A percentile compares a stretch with the other conserved stretches of the same genome.
Evolutionary conservation across 2,113 vertebrate species (phyloP).

Genomic region (Chiloscyllium plagiosum): DNA sequence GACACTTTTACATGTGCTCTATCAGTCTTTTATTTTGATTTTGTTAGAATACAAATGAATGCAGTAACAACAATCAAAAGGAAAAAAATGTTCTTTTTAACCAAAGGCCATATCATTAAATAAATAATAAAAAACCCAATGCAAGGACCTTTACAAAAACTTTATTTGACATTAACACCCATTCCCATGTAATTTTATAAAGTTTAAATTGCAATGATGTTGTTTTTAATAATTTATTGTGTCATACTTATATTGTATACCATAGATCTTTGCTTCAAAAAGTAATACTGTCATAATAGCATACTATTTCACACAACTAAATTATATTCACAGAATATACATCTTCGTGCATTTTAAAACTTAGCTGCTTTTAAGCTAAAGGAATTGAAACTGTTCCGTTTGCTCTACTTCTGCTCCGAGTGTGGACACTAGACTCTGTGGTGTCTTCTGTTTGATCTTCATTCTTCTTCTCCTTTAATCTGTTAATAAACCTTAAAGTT

Average conservation of each 20-base stretch:
- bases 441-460: slow-evolving; percentile 83
- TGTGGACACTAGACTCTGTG: slow-evolving; percentile 73
- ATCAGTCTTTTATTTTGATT: slow-evolving; percentile 25
- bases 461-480: slow-evolving; percentile 83
- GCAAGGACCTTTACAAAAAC: slow-evolving; percentile 35
- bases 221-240: slow-evolving; percentile 12
- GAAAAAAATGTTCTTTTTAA: slow-evolving; percentile 9
- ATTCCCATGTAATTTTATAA: slow-evolving; percentile 34
- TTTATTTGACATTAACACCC: slow-evolving; percentile 42
- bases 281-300: slow-evolving; percentile 54
- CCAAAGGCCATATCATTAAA: slow-evolving; percentile 9
- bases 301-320: slow-evolving; percentile 59
- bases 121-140: slow-evolving; percentile 32
- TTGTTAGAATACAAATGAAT: slow-evolving; percentile 12
- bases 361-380: slow-evolving; percentile 62
- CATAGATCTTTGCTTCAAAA: slow-evolving; percentile 49
- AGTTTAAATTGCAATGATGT: slow-evolving; percentile 43
- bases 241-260: slow-evolving; percentile 41
- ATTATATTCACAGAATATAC: slow-evolving; percentile 78
- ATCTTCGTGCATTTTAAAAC: slow-evolving; percentile 48
- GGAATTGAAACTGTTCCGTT: slow-evolving; percentile 89
- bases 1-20: background rate
- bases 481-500: slow-evolving; percentile 84
- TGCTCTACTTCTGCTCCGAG: slow-evolving; percentile 78
- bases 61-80: slow-evolving; percentile 21